These are phyloP conservation scores for Macrocentrus cingulum DNA, from an alignment of 1,140 invertebrate species.

Conservation along the genomic window DNA sequence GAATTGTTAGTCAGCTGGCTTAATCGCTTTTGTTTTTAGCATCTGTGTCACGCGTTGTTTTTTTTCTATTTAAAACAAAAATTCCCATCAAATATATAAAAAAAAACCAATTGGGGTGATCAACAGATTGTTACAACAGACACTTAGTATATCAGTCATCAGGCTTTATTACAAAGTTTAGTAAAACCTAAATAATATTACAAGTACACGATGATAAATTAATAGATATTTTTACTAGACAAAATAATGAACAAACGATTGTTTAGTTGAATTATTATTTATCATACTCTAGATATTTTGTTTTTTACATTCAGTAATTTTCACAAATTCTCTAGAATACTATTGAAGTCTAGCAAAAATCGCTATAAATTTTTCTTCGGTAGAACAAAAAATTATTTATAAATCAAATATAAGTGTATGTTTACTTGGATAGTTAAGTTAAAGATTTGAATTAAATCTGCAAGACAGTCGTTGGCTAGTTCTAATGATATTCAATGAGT, in stretches of 20 bases:
- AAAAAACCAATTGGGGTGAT: conserved; percentile 14
- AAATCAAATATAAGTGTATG: no score
- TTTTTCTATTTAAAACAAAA: conserved; percentile 25
- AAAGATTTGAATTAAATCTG: conserved; percentile 12
- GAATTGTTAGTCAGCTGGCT: conserved; percentile 33
- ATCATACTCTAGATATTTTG: neutral
- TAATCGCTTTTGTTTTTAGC: conserved; percentile 4
- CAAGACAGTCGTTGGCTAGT: conserved; percentile 51
- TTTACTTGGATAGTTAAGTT: no score
- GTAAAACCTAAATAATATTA: conserved; percentile 5
- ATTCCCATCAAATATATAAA: conserved; percentile 9
- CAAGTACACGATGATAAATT: neutral
- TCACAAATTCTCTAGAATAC: no score
- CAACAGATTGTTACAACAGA: conserved; percentile 10
- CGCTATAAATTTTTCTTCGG: no score
- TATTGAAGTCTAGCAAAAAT: no score
- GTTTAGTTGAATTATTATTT: neutral
- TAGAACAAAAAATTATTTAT: no score
- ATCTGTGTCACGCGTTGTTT: conserved; percentile 24
- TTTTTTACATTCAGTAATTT: no score
- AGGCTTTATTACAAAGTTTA: neutral
- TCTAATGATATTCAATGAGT: conserved; percentile 55
- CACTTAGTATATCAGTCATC: conserved; percentile 25
- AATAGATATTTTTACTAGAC: conserved; percentile 16
- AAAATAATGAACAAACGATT: no score